Evolutionary conservation across 2,888 invertebrate species (phyloP).

Genomic region (Sminthurinus aureus): DNA sequence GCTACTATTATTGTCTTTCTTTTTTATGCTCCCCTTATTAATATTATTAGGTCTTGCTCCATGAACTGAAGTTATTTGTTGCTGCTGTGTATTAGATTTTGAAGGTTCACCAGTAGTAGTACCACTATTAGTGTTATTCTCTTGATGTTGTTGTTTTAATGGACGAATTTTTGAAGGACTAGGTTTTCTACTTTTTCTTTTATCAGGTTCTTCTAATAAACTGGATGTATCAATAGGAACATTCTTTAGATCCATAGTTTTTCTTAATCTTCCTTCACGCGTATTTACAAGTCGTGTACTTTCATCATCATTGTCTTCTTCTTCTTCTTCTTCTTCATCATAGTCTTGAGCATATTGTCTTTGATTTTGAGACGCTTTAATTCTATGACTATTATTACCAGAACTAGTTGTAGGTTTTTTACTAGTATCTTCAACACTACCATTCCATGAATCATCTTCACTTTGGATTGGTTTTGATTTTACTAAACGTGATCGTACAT

Average conservation of each 20-base stretch:
- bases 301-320: background rate
- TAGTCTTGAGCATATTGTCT: background rate
- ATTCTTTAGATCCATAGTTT: conserved; percentile 2
- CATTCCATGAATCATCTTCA: conserved; percentile 51
- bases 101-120: background rate
- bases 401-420: background rate
- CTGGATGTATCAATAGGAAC: background rate
- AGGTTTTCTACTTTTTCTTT: background rate
- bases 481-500: conserved; percentile 44
- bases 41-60: no score
- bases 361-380: background rate
- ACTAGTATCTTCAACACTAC: conserved; percentile 29
- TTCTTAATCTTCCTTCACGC: background rate
- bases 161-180: background rate
- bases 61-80: no score
- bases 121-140: background rate
- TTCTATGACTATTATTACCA: background rate
- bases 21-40: background rate
- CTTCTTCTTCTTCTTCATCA: background rate
- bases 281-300: background rate
- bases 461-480: conserved; percentile 24
- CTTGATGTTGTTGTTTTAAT: no score
- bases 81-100: background rate
- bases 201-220: background rate
- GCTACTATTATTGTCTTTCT: background rate